A percentile compares a stretch with the other conserved stretches of the same genome.
Evolutionary conservation across 2,888 invertebrate genomes (phyloP).

Genomic region (Meta bourneti): DNA sequence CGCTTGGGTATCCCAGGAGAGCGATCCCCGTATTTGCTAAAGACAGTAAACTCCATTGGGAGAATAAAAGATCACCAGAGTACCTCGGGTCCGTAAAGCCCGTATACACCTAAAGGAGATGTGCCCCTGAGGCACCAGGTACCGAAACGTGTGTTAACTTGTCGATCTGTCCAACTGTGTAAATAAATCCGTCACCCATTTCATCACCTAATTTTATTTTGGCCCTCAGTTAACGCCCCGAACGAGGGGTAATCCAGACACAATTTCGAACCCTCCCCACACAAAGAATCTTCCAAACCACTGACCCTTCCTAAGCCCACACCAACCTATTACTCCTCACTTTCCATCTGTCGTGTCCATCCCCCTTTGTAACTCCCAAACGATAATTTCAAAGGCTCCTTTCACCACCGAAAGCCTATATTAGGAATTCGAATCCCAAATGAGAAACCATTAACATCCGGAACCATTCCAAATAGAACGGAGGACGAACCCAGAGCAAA

Average conservation of each 20-base stretch:
- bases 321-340: not conserved
- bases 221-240: not conserved
- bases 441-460: not conserved
- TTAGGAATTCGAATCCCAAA: conserved; percentile 24
- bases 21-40: too few relatives aligned
- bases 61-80: too few relatives aligned
- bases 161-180: not conserved
- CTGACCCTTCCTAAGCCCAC: not conserved
- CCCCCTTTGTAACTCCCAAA: conserved; percentile 9
- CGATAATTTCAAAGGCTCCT: conserved; percentile 10
- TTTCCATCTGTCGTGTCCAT: conserved; percentile 14
- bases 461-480: not conserved
- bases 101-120: too few relatives aligned
- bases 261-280: not conserved
- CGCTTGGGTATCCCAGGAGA: too few relatives aligned
- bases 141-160: not conserved
- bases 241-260: not conserved
- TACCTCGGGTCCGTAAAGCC: too few relatives aligned
- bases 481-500: not conserved
- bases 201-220: not conserved
- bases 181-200: not conserved
- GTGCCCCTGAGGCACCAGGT: too few relatives aligned
- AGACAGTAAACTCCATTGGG: too few relatives aligned
- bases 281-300: not conserved
- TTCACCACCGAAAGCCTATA: not conserved